Conservation (phyloP, 2,113 vertebrate species). For the Odontesthes bonariensis region DNA sequence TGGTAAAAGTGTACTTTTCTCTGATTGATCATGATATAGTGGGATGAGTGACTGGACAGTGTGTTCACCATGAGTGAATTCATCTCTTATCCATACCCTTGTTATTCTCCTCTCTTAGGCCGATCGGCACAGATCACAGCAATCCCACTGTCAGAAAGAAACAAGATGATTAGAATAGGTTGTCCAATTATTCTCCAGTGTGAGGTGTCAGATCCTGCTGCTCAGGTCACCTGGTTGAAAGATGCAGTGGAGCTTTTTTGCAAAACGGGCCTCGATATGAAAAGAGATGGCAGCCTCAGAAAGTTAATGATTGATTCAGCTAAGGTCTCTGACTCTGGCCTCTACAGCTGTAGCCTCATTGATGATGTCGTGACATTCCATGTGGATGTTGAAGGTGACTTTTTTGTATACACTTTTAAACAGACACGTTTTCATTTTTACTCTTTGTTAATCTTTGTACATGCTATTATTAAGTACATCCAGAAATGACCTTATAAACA, state of each 20-base stretch:
- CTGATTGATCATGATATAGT: slow-evolving; percentile 28
- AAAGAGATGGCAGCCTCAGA: slow-evolving; percentile 82
- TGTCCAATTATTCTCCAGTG: slow-evolving; percentile 86
- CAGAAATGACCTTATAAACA: neutral
- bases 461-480: neutral
- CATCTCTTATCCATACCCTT: slow-evolving; percentile 43
- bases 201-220: slow-evolving; percentile 82
- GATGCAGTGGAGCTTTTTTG: slow-evolving; percentile 87
- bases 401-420: slow-evolving; percentile 27
- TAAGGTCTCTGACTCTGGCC: slow-evolving; percentile 84
- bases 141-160: slow-evolving; percentile 73
- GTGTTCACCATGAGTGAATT: slow-evolving; percentile 8
- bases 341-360: slow-evolving; percentile 88
- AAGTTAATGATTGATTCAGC: slow-evolving; percentile 85
- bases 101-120: slow-evolving; percentile 73
- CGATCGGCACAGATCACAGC: slow-evolving; percentile 74
- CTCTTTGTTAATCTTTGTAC: neutral
- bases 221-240: slow-evolving; percentile 90
- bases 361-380: slow-evolving; percentile 89
- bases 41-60: neutral
- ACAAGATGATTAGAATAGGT: slow-evolving; percentile 72
- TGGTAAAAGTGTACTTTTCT: slow-evolving; percentile 4
- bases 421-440: neutral
- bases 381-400: slow-evolving; percentile 89
- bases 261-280: slow-evolving; percentile 84